Conservation (phyloP, 1,140 invertebrate species). For the Epicauta chinensis region DNA sequence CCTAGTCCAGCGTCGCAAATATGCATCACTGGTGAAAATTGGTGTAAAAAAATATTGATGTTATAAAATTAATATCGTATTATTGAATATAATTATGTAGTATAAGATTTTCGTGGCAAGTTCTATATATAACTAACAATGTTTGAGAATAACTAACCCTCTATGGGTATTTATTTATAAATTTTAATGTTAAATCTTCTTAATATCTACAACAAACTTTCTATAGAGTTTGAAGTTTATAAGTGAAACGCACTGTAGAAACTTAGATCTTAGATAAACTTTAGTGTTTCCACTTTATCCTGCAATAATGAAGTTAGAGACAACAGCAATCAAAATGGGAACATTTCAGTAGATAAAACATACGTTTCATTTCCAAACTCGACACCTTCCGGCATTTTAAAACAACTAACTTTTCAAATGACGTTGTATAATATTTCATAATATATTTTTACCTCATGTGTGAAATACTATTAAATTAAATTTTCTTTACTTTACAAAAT, state of each 20-base stretch:
- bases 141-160: too few species aligned
- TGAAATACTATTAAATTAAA: background rate
- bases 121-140: background rate
- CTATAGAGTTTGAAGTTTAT: slow-evolving; percentile 9
- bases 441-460: background rate
- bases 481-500: background rate
- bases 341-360: slow-evolving; percentile 15
- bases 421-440: background rate
- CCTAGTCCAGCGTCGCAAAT: too few species aligned
- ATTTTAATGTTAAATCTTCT: slow-evolving; percentile 2
- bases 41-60: too few species aligned
- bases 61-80: too few species aligned
- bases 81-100: too few species aligned
- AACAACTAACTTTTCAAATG: background rate
- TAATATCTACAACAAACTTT: slow-evolving; percentile 13
- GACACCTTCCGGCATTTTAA: background rate
- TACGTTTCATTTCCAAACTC: slow-evolving; percentile 9
- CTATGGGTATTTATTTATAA: slow-evolving; percentile 5
- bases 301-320: slow-evolving; percentile 17
- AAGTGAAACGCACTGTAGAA: slow-evolving; percentile 14
- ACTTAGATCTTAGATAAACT: slow-evolving; percentile 18
- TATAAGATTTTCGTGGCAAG: too few species aligned
- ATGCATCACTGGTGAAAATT: too few species aligned
- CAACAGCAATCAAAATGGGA: slow-evolving; percentile 17
- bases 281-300: slow-evolving; percentile 18